Percentiles rank a stretch among this genome's conserved stretches.
Evolutionary conservation across 2,797 vertebrate genomes (phyloP).

Genomic region (Centroberyx gerrardi): DNA sequence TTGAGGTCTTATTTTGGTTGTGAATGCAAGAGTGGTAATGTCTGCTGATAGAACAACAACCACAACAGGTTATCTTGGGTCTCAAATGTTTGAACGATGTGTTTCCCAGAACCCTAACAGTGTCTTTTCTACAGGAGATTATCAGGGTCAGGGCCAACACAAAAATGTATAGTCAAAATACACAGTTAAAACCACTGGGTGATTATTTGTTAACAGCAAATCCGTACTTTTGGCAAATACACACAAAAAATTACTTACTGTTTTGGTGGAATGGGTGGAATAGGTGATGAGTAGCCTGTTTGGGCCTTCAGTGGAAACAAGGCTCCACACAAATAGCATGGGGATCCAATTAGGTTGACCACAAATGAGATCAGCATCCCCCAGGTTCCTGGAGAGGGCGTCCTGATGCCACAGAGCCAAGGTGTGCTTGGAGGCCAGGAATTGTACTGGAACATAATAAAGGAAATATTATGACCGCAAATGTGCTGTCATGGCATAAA

Average conservation of each 20-base stretch:
- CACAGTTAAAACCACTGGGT: neutral
- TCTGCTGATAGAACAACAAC: neutral
- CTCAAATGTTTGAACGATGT: neutral
- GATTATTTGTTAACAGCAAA: neutral
- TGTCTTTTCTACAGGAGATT: no score
- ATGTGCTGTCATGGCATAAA: neutral
- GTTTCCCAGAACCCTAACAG: no score
- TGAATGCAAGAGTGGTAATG: neutral
- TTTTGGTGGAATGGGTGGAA: no score
- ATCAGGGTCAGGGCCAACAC: no score
- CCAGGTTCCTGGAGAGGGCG: slow-evolving; percentile 24
- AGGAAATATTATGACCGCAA: neutral
- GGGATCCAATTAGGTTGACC: neutral
- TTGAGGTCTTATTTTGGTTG: neutral
- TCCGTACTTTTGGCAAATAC: no score
- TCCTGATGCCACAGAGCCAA: neutral
- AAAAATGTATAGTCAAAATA: no score
- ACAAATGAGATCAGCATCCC: neutral
- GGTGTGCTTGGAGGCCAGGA: neutral
- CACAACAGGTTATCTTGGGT: neutral
- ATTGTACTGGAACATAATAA: neutral
- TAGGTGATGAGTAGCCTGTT: neutral
- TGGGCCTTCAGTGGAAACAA: neutral
- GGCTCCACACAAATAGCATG: neutral
- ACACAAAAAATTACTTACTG: no score